Evolutionary conservation across 2,113 vertebrate genomes (phyloP).

Genomic region (Trematomus loennbergii): DNA sequence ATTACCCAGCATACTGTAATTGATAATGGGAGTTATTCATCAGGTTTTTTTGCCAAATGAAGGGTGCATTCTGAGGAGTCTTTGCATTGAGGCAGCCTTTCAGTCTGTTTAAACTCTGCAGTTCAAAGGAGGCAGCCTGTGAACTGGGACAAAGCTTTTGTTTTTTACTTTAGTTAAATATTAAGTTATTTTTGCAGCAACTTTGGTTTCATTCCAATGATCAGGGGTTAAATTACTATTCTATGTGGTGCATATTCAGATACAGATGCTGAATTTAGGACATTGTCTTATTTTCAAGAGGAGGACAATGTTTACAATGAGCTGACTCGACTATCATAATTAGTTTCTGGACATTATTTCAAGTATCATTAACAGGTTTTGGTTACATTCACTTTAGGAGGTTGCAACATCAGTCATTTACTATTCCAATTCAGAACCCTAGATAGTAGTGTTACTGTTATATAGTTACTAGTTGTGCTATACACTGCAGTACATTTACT

Average conservation of each 20-base stretch:
- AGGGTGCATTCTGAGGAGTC: background rate
- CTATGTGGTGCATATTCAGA: conserved; percentile 34
- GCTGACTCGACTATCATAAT: conserved; percentile 39
- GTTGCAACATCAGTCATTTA: conserved; percentile 45
- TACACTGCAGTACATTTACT: conserved; percentile 40
- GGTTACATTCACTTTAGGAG: conserved; percentile 16
- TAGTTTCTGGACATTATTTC: conserved; percentile 21
- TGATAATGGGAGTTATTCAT: background rate
- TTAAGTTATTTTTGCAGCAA: conserved; percentile 24
- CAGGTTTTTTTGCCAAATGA: background rate
- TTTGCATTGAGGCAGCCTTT: background rate
- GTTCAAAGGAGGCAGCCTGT: conserved; percentile 25
- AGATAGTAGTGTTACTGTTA: conserved; percentile 41
- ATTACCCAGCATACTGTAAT: background rate
- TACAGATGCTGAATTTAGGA: conserved; percentile 45
- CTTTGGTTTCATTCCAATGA: conserved; percentile 41
- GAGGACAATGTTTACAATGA: conserved; percentile 60
- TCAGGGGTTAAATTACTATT: conserved; percentile 51
- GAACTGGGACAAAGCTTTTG: conserved; percentile 22
- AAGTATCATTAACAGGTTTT: conserved; percentile 30
- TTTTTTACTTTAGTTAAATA: conserved; percentile 28
- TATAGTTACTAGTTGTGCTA: conserved; percentile 31
- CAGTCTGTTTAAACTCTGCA: conserved; percentile 2
- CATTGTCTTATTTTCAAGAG: conserved; percentile 52
- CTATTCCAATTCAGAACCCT: conserved; percentile 42